phyloP scores from a whole-genome alignment of 2,888 invertebrate genomes.

The Eugnorisma glareosa region DNA sequence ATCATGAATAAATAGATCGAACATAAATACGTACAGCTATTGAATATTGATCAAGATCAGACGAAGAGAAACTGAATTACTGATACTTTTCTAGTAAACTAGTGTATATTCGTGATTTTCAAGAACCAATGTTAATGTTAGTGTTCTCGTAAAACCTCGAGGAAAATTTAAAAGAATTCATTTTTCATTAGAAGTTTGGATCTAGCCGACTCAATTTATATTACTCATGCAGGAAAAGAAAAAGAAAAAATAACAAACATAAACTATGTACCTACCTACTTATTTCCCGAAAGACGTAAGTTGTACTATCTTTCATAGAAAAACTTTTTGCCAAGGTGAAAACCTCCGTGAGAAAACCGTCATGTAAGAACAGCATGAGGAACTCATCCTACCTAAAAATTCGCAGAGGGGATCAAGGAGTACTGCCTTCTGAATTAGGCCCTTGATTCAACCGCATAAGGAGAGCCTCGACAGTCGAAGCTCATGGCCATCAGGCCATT shows the following conservation, averaged over 20 bases:
- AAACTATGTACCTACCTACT: not conserved
- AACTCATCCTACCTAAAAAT: not conserved
- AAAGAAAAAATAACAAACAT: not conserved
- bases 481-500: no score
- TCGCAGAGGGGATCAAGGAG: no score
- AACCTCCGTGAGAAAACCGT: no score
- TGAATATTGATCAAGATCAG: slow-evolving; percentile 25
- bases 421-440: no score
- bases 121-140: slow-evolving; percentile 21
- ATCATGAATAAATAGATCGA: slow-evolving; percentile 1
- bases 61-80: slow-evolving; percentile 6
- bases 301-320: not conserved
- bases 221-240: not conserved
- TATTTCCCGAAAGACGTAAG: not conserved
- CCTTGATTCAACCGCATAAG: no score
- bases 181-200: slow-evolving; percentile 21
- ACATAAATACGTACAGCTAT: not conserved
- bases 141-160: slow-evolving; percentile 10
- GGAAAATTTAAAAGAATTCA: slow-evolving; percentile 13
- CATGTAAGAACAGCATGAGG: not conserved
- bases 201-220: not conserved
- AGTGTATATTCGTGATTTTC: slow-evolving; percentile 14
- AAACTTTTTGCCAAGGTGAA: slow-evolving; percentile 3
- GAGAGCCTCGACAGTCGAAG: no score
- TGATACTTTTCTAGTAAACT: slow-evolving; percentile 11